Conservation (phyloP, 2,113 vertebrate genomes). For the Eulemur rufifrons region DNA sequence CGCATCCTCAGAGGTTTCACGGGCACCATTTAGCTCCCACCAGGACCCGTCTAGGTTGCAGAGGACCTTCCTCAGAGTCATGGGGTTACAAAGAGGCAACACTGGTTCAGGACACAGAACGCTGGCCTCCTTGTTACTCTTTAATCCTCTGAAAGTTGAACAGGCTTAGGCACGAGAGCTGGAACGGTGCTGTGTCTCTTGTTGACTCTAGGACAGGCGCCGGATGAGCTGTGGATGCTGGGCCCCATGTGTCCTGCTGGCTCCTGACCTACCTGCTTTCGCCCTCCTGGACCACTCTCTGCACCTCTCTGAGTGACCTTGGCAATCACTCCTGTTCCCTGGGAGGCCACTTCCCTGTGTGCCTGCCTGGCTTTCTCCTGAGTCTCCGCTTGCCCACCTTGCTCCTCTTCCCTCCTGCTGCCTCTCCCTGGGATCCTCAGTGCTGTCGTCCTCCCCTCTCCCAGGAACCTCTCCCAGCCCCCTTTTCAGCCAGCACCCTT, state of each 20-base stretch:
- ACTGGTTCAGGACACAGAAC: not conserved
- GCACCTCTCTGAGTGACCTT: not conserved
- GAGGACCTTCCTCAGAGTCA: not conserved
- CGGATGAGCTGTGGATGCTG: fast-evolving
- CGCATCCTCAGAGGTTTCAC: fast-evolving
- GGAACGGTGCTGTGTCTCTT: not conserved
- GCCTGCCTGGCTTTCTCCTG: not conserved
- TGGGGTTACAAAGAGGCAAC: not conserved
- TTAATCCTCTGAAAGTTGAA: fast-evolving
- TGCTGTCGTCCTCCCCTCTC: fast-evolving
- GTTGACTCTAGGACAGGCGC: fast-evolving
- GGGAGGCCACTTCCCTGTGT: not conserved
- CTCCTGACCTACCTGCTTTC: fast-evolving
- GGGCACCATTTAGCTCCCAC: fast-evolving
- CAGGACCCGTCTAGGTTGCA: fast-evolving
- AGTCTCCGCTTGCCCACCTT: not conserved
- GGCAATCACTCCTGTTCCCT: not conserved
- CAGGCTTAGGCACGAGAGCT: not conserved
- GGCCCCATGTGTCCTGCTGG: fast-evolving
- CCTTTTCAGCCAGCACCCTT: not conserved
- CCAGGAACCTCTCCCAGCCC: not conserved
- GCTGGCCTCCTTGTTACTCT: too few species aligned
- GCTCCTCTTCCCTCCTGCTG: not conserved
- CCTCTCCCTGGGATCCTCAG: not conserved
- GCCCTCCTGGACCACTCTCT: too few species aligned